Evolutionary conservation across 2,888 invertebrate species (phyloP), one percentile per base, ranked within the genome.

Genomic region (Mesoligia furuncula): DNA sequence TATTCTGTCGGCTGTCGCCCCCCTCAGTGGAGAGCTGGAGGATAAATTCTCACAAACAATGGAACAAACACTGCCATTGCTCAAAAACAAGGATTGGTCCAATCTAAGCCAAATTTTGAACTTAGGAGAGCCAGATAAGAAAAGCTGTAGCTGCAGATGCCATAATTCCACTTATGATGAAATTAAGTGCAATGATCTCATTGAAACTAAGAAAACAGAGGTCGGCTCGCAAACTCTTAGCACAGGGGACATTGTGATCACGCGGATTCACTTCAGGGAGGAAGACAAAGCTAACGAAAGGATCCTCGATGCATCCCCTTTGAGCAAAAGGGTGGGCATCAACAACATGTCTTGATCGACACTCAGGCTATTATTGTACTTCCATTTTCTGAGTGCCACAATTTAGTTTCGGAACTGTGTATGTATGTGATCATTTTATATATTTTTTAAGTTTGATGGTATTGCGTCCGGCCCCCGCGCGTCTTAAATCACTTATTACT

Each of bases 181-280:
- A 81, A 91, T 91, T 59, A 95, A 94, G 88, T 95, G 94, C 92
- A 95, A 95, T 93, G 91, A 95, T 95, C 91, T 97, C 95, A 93
- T 95, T 92, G 95, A 96, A 93, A 93, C 92, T 84, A 95, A 95
- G 92, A 95, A 95, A 85, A 85, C 92, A 17, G 97, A 97, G 88
- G 97, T 97, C 80, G 98, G 98, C 54, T 98, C 98, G 79, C 99
- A 99, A 95, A 99, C 99, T 3, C 97, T 99, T 68, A 99, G 99
- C 93, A 99, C 99, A 31, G 99, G 99, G 71, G 99, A 99, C 93
- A 98, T 99, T 91, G 99, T 99, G 75, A 98, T 99, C 90, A 99
- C 99, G 66, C 98, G 98, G 95, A 98, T 99, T 90, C 97, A 97
- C 89, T 97, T 97, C 91, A 92, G 96, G 68, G 97, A 97, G 85